Evolutionary conservation across 2,888 invertebrate species (phyloP).

Genomic region (Opisthograptis luteolata): DNA sequence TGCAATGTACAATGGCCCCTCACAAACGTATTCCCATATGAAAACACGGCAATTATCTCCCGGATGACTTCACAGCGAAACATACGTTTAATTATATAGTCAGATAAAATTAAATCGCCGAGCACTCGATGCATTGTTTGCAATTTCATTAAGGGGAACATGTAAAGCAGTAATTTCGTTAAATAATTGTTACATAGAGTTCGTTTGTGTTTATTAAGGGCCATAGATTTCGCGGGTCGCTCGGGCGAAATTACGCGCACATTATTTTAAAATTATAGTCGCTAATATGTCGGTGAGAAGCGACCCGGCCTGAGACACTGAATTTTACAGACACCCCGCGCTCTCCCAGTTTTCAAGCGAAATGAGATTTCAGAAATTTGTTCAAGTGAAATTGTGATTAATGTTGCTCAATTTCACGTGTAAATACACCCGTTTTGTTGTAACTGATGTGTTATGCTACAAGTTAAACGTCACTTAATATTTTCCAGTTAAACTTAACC

Average conservation of each 20-base stretch:
- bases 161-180: conserved; percentile 75
- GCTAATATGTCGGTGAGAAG: conserved; percentile 76
- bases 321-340: conserved; percentile 51
- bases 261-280: conserved; percentile 80
- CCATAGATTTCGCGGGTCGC: conserved; percentile 77
- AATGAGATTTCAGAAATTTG: conserved; percentile 41
- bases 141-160: conserved; percentile 73
- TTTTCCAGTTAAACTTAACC: conserved; percentile 17
- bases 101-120: conserved; percentile 56
- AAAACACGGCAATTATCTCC: conserved; percentile 18
- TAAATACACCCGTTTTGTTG: conserved; percentile 28
- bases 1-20: too few species aligned
- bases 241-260: conserved; percentile 72
- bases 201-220: conserved; percentile 79
- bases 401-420: conserved; percentile 29
- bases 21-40: conserved; percentile 62
- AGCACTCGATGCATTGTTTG: conserved; percentile 55
- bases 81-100: conserved; percentile 51
- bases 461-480: conserved; percentile 22
- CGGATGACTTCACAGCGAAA: conserved; percentile 12
- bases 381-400: conserved; percentile 36
- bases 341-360: conserved; percentile 33
- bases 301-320: conserved; percentile 48
- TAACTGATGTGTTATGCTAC: conserved; percentile 19
- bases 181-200: conserved; percentile 77